Conservation (phyloP, 2,113 vertebrate species). For the Ceyx cyanopectus region DNA sequence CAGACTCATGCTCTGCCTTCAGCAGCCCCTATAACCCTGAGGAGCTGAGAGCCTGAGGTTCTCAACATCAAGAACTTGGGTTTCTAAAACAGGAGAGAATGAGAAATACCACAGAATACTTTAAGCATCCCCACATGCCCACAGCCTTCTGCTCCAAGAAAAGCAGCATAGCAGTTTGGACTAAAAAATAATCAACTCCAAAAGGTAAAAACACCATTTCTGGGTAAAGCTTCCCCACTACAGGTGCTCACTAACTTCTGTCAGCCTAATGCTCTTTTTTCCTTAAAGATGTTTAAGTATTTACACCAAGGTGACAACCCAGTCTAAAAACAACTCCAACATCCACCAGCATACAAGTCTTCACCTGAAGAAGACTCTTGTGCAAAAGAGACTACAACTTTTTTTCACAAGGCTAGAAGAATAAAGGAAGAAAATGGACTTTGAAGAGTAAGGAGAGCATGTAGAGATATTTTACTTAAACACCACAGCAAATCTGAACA, state of each 20-base stretch:
- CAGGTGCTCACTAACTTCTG: not conserved
- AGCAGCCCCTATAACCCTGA: not conserved
- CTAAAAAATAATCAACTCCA: not conserved
- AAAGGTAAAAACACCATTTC: not conserved
- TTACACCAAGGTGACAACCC: not conserved
- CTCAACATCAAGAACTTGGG: not conserved
- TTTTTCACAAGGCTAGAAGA: not conserved
- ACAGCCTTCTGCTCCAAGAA: not conserved
- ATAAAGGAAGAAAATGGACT: not conserved
- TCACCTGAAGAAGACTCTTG: not conserved
- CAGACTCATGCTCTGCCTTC: not conserved
- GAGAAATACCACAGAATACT: not conserved
- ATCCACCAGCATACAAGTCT: not conserved
- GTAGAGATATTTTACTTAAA: not conserved
- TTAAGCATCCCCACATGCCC: not conserved
- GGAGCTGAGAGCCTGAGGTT: not conserved
- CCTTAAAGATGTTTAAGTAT: not conserved
- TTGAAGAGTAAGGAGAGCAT: not conserved
- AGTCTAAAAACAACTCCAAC: not conserved
- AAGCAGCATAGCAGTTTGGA: not conserved
- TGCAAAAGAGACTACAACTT: not conserved
- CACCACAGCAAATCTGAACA: not conserved
- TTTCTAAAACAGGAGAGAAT: slow-evolving; percentile 7
- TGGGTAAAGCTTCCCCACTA: not conserved
- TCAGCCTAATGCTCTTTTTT: not conserved